A percentile compares a stretch with the other conserved stretches of the same genome.
These are phyloP conservation scores for Corythaeola cristata DNA, from an alignment of 2,113 vertebrate genomes.

Conservation along the genomic window DNA sequence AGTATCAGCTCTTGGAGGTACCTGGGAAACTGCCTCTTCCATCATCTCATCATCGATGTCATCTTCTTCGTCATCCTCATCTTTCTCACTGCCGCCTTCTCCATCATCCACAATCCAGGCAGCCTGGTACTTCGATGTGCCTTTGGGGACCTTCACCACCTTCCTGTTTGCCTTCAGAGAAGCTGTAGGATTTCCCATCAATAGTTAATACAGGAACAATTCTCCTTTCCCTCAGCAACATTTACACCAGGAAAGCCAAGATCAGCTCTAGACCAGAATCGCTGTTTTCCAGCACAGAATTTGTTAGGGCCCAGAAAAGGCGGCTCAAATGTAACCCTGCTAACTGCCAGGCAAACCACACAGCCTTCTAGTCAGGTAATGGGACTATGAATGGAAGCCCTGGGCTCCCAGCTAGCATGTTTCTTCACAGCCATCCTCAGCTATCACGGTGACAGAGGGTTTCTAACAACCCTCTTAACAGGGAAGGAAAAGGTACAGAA, in stretches of 20 bases:
- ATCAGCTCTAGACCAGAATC: background rate
- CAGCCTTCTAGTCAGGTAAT: background rate
- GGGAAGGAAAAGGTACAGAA: background rate
- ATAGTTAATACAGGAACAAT: background rate
- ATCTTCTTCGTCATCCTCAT: slow-evolving; percentile 63
- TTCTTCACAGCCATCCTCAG: background rate
- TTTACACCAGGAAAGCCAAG: background rate
- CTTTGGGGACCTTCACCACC: slow-evolving; percentile 89
- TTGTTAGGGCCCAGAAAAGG: background rate
- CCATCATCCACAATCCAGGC: slow-evolving; percentile 90
- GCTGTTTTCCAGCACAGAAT: background rate
- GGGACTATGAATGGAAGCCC: background rate
- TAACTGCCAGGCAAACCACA: background rate
- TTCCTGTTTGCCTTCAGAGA: slow-evolving; percentile 72
- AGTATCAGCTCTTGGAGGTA: slow-evolving; percentile 16
- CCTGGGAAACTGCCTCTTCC: slow-evolving; percentile 83
- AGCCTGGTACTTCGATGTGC: slow-evolving; percentile 95
- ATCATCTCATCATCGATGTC: slow-evolving; percentile 73
- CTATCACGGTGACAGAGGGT: background rate
- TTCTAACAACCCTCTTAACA: background rate
- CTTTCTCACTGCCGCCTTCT: slow-evolving; percentile 67
- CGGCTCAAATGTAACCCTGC: background rate
- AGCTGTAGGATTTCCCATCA: slow-evolving; percentile 69
- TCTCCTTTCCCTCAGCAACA: background rate
- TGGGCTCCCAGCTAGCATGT: background rate